Evolutionary conservation across 2,797 vertebrate genomes (phyloP).

Genomic region (Cuniculus paca): DNA sequence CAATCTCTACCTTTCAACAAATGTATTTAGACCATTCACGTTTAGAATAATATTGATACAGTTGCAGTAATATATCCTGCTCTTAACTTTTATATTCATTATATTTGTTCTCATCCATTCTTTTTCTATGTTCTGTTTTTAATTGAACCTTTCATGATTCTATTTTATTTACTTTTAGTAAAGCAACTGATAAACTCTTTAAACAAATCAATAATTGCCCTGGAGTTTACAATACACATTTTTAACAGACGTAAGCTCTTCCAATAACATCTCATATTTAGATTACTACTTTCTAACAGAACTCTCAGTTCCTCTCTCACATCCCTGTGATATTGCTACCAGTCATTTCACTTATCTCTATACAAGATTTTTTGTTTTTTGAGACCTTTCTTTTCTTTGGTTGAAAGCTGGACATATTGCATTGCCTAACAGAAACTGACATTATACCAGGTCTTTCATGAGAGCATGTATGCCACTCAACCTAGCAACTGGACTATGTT

Average conservation of each 20-base stretch:
- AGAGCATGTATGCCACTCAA: not conserved
- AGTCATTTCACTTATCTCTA: not conserved
- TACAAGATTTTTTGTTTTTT: not conserved
- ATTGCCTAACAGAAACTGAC: not conserved
- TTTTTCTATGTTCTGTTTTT: not conserved
- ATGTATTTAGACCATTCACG: not conserved
- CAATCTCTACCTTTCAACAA: not conserved
- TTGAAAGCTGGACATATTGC: not conserved
- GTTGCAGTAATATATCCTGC: not conserved
- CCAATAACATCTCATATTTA: not conserved
- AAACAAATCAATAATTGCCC: not conserved
- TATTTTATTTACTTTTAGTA: not conserved
- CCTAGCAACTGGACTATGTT: not conserved
- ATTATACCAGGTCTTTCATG: not conserved
- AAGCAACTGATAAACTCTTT: not conserved
- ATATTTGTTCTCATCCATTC: not conserved
- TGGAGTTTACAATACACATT: not conserved
- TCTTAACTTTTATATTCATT: not conserved
- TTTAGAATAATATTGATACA: not conserved
- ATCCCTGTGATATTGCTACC: not conserved
- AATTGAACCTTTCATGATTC: not conserved
- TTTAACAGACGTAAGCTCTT: not conserved
- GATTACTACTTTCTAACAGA: not conserved
- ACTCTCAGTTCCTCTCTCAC: not conserved
- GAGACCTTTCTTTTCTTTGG: not conserved